These are phyloP conservation scores for Arge pagana DNA, from an alignment of 2,888 invertebrate species.

Conservation along the genomic window DNA sequence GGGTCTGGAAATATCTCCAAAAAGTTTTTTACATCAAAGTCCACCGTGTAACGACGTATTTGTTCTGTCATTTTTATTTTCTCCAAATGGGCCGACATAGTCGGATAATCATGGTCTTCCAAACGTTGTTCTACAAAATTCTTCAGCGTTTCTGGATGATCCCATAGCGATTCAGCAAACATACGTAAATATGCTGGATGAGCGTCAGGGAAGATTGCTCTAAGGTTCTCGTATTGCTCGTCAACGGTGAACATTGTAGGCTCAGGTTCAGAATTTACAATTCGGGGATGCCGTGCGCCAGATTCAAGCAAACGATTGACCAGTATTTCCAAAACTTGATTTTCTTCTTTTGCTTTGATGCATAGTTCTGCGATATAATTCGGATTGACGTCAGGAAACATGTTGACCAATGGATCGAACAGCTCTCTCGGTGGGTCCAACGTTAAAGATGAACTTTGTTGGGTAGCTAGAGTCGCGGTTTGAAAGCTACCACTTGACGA, in stretches of 20 bases:
- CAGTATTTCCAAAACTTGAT: background rate
- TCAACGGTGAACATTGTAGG: background rate
- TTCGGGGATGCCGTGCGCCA: background rate
- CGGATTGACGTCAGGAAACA: background rate
- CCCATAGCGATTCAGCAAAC: background rate
- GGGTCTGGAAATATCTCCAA: conserved; percentile 59
- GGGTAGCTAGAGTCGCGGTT: no score
- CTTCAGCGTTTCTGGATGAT: background rate
- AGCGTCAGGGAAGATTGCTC: background rate
- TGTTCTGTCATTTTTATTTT: background rate
- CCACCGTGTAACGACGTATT: conserved; percentile 37
- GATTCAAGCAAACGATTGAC: background rate
- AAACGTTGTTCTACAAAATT: background rate
- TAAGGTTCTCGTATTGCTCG: background rate
- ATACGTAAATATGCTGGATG: background rate
- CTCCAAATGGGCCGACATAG: background rate
- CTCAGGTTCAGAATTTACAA: background rate
- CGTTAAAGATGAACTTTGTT: no score
- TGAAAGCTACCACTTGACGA: no score
- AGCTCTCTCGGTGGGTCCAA: no score
- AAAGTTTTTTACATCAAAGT: conserved; percentile 57
- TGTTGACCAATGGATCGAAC: background rate
- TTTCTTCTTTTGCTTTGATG: background rate
- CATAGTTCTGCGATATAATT: background rate
- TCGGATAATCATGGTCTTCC: background rate